Conservation (phyloP, 1,140 invertebrate species). For the Pachypsylla venusta region DNA sequence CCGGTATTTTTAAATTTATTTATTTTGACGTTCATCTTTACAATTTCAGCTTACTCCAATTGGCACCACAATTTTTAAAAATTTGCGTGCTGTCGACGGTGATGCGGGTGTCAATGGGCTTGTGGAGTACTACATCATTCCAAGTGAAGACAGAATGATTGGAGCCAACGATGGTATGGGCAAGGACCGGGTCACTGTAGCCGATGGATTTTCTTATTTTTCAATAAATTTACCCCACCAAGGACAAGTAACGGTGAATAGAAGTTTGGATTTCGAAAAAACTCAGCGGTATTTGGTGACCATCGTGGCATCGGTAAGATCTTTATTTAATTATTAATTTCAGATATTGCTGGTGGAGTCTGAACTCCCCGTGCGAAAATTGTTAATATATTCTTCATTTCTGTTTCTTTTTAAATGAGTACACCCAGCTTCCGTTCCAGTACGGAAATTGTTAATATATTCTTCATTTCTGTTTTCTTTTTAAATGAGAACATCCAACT, state of each 20-base stretch:
- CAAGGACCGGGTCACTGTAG: conserved; percentile 40
- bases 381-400: too few relatives aligned
- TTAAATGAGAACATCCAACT: too few relatives aligned
- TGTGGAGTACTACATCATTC: conserved; percentile 60
- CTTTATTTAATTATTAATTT: too few relatives aligned
- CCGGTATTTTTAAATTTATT: too few relatives aligned
- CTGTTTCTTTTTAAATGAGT: too few relatives aligned
- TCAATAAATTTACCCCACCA: conserved; percentile 76
- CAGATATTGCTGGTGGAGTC: too few relatives aligned
- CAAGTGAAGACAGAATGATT: conserved; percentile 36
- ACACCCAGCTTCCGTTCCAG: too few relatives aligned
- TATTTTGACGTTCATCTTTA: too few relatives aligned
- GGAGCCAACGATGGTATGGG: conserved; percentile 41
- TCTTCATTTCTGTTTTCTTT: too few relatives aligned
- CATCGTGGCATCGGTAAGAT: conserved; percentile 73
- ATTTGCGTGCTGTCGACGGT: conserved; percentile 63
- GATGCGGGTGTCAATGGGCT: conserved; percentile 76
- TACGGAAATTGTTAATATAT: too few relatives aligned
- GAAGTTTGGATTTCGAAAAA: conserved; percentile 74
- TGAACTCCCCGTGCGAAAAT: too few relatives aligned
- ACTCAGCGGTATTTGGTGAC: conserved; percentile 78
- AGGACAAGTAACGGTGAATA: conserved; percentile 75
- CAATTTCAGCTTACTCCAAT: conserved; percentile 63
- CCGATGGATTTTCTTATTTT: conserved; percentile 67
- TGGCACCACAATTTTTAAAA: conserved; percentile 70